Percentiles rank a stretch among this genome's conserved stretches.
phyloP scores from a whole-genome alignment of 2,797 vertebrate species.

The Uromys caudimaculatus region DNA sequence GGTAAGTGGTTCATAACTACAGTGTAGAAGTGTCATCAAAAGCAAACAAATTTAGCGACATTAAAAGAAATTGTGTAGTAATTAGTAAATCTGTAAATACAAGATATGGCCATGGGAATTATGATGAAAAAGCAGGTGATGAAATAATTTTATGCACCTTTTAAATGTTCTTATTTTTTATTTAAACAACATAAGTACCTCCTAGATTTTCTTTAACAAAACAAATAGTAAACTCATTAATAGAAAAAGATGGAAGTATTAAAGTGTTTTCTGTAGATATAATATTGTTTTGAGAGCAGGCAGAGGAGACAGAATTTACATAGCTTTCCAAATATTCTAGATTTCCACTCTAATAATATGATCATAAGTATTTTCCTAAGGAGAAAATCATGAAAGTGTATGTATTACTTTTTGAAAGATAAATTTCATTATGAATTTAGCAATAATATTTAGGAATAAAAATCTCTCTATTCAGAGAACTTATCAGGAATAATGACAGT shows the following conservation, averaged over 20 bases:
- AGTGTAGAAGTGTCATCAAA: not conserved
- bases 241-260: not conserved
- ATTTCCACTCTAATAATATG: not conserved
- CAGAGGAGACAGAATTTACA: not conserved
- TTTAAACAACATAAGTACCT: not conserved
- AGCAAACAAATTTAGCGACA: not conserved
- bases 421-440: not conserved
- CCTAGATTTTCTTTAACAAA: not conserved
- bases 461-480: not conserved
- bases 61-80: not conserved
- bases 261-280: not conserved
- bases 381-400: not conserved
- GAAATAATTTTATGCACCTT: not conserved
- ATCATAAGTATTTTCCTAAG: not conserved
- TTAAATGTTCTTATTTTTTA: not conserved
- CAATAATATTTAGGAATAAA: not conserved
- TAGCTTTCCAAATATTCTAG: not conserved
- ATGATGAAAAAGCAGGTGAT: not conserved
- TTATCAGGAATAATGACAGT: not conserved
- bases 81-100: not conserved
- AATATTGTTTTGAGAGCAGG: not conserved
- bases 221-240: not conserved
- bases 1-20: not conserved
- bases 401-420: not conserved
- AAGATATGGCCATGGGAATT: not conserved